Base-by-base conservation (phyloP, 2,113 vertebrate species). In the Pelecanoides urinatrix region DNA sequence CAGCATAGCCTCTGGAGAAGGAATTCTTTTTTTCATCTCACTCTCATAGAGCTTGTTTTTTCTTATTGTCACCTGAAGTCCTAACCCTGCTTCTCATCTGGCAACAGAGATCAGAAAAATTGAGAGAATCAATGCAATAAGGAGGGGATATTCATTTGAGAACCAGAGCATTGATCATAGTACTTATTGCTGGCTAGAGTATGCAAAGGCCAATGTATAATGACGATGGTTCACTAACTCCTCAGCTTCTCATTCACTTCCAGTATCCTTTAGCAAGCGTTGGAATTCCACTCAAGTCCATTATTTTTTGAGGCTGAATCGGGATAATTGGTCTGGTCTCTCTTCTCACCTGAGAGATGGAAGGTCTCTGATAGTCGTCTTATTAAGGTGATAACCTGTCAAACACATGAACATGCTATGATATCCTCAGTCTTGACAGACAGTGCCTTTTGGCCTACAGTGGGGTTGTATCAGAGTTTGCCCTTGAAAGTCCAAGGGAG, bases 311-410 rank as follows among this genome's bases (percentile, higher is more conserved):
- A 47, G 45, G 63, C 13, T 84, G 59, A 94, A 91, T 84, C 0
- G 0, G 55, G 59, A 84, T 94, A 97, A 94, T 94, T 86, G 68
- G 67, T 30, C 45, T 70, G 25, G 40, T 70, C 30, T 49, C 53
- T 65, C 44, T 59, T 72, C 79, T 86, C 84, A 45, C 44, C 68
- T 7, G 59, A 92, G 76, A 61, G 55, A 36, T 66, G 34, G 59
- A 89, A 76, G 40, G 30, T 61, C 67, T 86, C 79, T 56, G 62
- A 67, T 72, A 56, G 32, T 47, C 34, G 11, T 67, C 70, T 84
- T 80, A 70, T 86, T 96, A 89, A 67, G 76, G 63, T 86, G 90
- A 92, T 77, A 86, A 80, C 30, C 63, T 89, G 86, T 84, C 92
- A 95, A 76, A 70, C 10, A 68, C 55, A 70, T 38, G 50, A 80